Base-by-base conservation (phyloP, 1,140 invertebrate species). In the Atta cephalotes region DNA sequence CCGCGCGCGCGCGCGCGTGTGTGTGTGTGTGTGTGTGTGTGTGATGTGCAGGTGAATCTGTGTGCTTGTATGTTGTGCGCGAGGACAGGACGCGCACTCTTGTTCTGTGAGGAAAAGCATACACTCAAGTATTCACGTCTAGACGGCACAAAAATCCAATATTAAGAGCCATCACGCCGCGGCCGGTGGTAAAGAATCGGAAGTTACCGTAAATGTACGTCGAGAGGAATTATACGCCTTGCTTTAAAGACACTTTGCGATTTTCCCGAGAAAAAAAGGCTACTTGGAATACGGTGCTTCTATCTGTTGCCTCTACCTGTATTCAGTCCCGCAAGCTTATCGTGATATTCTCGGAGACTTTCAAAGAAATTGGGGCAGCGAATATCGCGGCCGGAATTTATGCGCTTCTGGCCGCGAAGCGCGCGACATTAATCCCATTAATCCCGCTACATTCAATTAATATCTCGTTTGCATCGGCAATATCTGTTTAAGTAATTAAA, bases 121-220 rank as follows among this genome's bases (percentile, higher is more conserved):
- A 39, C 56, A 39, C 56, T 51, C 56, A 35, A 84, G 71, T 79
- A 77, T 89, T 86, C 84, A 62, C 80, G 82, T 77, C 66, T 85
- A 91, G 89, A 90, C 82, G 86, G 87, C 78, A 90, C 85, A 91
- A 92, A 87, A 90, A 92, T 90, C 87, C 87, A 86, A 91, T 92
- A 92, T 92, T 92, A 90, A 92, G 90, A 87, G 90, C 87, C 84
- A 35, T 62, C 28, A 21, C 51, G 25, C 79, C 58, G 78, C 62
- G 84, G 45, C 53, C 72, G 39, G 56, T 28, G 79, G 35, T 39
- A 63, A 28, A 74, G 60, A 85, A 81, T 81, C 77, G 68, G 68
- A 62, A 70, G 78, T 68, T 49, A 89, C 63, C 25, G 53, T 81
- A 66, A 89, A 89, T 89, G 79, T 89, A 89, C 68, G 86, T 82